Evolutionary conservation across 2,888 invertebrate species (phyloP), one percentile per base, ranked within the genome.

Genomic region (Cheilosia impressa): DNA sequence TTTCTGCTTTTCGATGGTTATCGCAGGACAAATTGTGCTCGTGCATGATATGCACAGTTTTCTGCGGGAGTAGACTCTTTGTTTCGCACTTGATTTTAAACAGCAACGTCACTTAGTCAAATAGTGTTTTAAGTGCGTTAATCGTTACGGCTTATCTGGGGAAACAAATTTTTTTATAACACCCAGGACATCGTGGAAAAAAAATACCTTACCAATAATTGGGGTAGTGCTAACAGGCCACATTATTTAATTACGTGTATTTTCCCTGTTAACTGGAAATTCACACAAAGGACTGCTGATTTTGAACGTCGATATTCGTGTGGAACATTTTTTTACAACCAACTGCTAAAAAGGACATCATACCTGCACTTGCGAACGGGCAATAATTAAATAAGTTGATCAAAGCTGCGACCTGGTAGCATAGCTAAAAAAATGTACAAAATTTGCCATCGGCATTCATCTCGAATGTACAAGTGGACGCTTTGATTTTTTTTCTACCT

Each of bases 191-290:
- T 60, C 9, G 45, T 62, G 2, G 47, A 27, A 10, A 0, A 17
- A 27, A 62, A 24, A 47, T 5, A 17, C 62, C 45, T 5, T 31
- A 27, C 31, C 45, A 31, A 27, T 13, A 47, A 47, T 62, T 31
- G 27, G 45, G 17, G 62, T 27, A 17, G 47, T 45, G 62, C 17
- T 31, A 62, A 62, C 31, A 47, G 13, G 47, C 45, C 47, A 9
- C 27, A 62, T 45, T 27, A 47, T 47, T 62, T 62, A 47, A 62
- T 62, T 31, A 62, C 47, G 45, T 47, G 24, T 4, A 52, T 52
- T 27, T 47, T 19, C 17, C 13, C 47, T 19, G 47, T 31, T 45
- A 41, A 41, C n/a, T 1, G 24, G 17, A 24, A 41, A 19, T 41
- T 41, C 22, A 22, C 41, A 13, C 38, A 41, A 22, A 22, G 9